Evolutionary conservation across 2,797 vertebrate genomes (phyloP).

Genomic region (Pristis pectinata): DNA sequence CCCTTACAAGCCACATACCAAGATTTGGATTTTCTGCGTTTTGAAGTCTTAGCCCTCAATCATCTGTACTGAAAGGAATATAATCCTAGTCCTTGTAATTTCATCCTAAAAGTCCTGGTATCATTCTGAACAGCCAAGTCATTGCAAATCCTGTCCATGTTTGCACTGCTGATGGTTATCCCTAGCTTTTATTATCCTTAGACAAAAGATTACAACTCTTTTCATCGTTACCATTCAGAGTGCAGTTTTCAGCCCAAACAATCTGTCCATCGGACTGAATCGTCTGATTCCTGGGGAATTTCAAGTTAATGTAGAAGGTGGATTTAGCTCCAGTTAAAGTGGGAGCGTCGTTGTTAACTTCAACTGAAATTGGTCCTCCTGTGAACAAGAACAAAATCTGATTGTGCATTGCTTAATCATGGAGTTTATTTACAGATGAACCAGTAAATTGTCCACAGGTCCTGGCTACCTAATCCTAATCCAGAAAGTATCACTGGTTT

Average conservation of each 20-base stretch:
- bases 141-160: not conserved
- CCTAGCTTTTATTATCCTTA: not conserved
- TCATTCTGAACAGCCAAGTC: not conserved
- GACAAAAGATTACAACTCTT: not conserved
- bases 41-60: not conserved
- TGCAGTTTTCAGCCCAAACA: slow-evolving; percentile 73
- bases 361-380: slow-evolving; percentile 78
- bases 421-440: not conserved
- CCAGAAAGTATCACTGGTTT: not conserved
- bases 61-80: not conserved
- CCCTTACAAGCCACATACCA: not conserved
- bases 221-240: slow-evolving; percentile 66
- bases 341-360: slow-evolving; percentile 76
- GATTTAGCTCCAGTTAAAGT: slow-evolving; percentile 74
- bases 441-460: not conserved
- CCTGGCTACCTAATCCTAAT: not conserved
- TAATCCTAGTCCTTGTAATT: not conserved
- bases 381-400: not conserved
- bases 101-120: not conserved
- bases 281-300: slow-evolving; percentile 74
- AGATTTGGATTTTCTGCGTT: not conserved
- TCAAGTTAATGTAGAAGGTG: slow-evolving; percentile 74
- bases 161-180: not conserved
- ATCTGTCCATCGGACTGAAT: slow-evolving; percentile 69
- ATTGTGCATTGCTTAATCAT: not conserved